phyloP scores from a whole-genome alignment of 1,140 invertebrate genomes.

The Anthonomus grandis region DNA sequence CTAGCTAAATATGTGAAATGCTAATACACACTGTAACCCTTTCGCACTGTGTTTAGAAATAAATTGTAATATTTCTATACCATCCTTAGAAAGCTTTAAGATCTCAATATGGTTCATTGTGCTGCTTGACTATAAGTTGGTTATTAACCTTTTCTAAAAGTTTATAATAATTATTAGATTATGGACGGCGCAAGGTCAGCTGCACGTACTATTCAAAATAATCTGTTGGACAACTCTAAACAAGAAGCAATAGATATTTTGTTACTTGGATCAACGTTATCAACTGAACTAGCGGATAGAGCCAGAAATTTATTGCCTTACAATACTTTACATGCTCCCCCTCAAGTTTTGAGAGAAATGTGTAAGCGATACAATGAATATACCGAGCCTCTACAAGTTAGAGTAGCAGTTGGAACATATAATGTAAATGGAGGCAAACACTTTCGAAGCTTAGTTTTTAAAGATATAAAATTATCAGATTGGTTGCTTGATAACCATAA shows the following conservation, averaged over 20 bases:
- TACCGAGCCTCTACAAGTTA: conserved; percentile 66
- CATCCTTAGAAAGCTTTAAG: too few relatives aligned
- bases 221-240: conserved; percentile 95
- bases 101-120: too few relatives aligned
- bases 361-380: conserved; percentile 83
- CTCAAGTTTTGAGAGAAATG: conserved; percentile 75
- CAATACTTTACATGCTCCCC: conserved; percentile 83
- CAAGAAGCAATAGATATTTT: conserved; percentile 98
- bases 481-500: conserved; percentile 85
- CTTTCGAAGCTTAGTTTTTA: conserved; percentile 94
- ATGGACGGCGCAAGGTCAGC: conserved; percentile 97
- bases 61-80: too few relatives aligned
- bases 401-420: conserved; percentile 92
- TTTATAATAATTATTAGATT: too few relatives aligned
- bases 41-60: too few relatives aligned
- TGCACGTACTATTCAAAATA: conserved; percentile 97
- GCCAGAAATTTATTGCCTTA: conserved; percentile 84
- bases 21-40: too few relatives aligned
- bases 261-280: conserved; percentile 85
- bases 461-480: conserved; percentile 87
- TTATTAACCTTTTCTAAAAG: too few relatives aligned
- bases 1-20: too few relatives aligned
- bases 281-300: conserved; percentile 86
- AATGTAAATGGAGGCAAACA: conserved; percentile 99
- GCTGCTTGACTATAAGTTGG: too few relatives aligned